Evolutionary conservation across 2,888 invertebrate genomes (phyloP), one percentile per base, ranked within the genome.

Genomic region (Scaptomyza parva): DNA sequence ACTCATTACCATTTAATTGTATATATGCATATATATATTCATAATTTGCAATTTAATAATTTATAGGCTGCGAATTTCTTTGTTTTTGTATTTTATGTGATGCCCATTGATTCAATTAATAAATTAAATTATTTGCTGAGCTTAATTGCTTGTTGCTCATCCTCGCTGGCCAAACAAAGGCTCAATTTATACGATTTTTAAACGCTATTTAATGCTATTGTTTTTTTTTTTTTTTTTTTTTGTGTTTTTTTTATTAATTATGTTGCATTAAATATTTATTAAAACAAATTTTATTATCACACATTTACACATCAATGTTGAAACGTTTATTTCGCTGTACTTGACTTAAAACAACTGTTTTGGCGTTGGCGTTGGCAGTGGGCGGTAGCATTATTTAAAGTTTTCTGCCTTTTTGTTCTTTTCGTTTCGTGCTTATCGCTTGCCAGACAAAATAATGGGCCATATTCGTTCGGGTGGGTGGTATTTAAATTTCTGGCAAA

Each of bases 1-100:
- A 67, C 66, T 86, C 66, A 80, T 84, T 86, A 84, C 81, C 69
- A 71, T 84, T 71, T 84, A 86, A 86, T 84, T 86, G 78, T 64
- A 65, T 53, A 54, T 61, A 37, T 17, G 54, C 84, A 75, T 64
- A 65, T 53, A 54, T 61, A 37, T 17, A 58, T 71, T 72, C 52
- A 76, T 77, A 73, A 66, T 77, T 69, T 73, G 57, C 54, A 69
- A 69, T 79, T 78, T 66, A 64, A 63, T 45, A 70, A 75, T 75
- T 75, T 67, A 71, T 79, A 57, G 24, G 41, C 14, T 65, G n/a
- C 57, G 28, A 60, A 59, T 60, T 28, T 33, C 11, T 28, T 59
- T 62, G 11, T 28, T n/a, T 48, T 30, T 5, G 6, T 44, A 45
- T 41, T 43, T 44, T 45, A 43, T 18, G n/a, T 1, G 40, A 37